These are phyloP conservation scores for Papilio aristodemus DNA, from an alignment of 1,140 invertebrate genomes.

Conservation along the genomic window DNA sequence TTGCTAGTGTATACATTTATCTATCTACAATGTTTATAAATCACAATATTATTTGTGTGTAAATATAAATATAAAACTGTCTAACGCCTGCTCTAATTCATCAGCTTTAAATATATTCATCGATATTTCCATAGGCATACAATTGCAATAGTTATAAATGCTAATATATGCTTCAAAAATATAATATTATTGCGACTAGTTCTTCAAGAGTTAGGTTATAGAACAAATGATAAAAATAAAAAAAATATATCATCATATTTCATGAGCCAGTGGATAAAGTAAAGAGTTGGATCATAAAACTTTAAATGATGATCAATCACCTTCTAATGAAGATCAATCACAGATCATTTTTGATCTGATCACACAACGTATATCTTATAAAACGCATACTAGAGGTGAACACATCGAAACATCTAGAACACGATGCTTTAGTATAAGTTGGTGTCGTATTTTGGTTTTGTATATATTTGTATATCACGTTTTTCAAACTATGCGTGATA, in stretches of 20 bases:
- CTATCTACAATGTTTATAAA: slow-evolving; percentile 48
- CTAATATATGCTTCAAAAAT: neutral
- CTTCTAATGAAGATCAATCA: slow-evolving; percentile 34
- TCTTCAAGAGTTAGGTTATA: slow-evolving; percentile 48
- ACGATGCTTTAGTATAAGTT: slow-evolving; percentile 2
- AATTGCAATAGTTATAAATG: neutral
- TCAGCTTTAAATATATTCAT: neutral
- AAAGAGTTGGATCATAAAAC: slow-evolving; percentile 36
- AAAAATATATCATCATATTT: neutral
- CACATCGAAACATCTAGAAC: neutral
- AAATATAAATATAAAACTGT: slow-evolving; percentile 22
- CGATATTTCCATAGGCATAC: neutral
- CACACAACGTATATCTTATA: neutral
- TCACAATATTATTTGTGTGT: slow-evolving; percentile 44
- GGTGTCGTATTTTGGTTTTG: slow-evolving; percentile 34
- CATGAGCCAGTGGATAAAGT: slow-evolving; percentile 44
- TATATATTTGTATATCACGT: slow-evolving; percentile 32
- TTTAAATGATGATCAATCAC: no score
- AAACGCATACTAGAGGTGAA: neutral
- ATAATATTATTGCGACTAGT: slow-evolving; percentile 14
- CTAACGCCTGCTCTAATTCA: neutral
- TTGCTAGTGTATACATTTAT: slow-evolving; percentile 44
- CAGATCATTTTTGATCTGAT: neutral
- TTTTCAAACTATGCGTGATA: slow-evolving; percentile 44
- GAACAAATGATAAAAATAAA: slow-evolving; percentile 1